These are phyloP conservation scores for Morpho deidamia DNA, from an alignment of 2,888 invertebrate species.

Conservation along the genomic window DNA sequence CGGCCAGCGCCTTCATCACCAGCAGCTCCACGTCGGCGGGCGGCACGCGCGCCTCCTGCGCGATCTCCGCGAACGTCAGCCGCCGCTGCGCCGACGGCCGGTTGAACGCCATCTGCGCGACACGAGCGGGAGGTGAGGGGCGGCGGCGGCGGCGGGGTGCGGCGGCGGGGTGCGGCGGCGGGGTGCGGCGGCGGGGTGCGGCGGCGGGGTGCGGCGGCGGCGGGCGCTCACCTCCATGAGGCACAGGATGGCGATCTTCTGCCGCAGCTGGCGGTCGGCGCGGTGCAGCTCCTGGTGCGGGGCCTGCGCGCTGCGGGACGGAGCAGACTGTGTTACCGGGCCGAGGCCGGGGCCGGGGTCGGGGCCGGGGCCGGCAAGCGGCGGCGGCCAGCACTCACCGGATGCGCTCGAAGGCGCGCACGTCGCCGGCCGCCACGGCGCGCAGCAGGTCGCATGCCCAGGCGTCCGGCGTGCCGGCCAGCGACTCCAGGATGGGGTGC, in stretches of 20 bases:
- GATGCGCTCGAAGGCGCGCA: constrained; percentile 79
- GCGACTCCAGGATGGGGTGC: constrained; percentile 93
- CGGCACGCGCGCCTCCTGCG: constrained; percentile 90
- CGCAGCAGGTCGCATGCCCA: constrained; percentile 93
- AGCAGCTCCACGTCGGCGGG: constrained; percentile 93
- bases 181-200: not conserved
- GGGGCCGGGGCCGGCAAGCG: too few relatives aligned
- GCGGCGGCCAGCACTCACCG: constrained; percentile 22
- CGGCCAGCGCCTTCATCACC: constrained; percentile 98
- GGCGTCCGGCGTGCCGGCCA: constrained; percentile 88
- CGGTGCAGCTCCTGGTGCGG: constrained; percentile 90
- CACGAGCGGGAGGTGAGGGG: too few relatives aligned
- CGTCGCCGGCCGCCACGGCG: constrained; percentile 92
- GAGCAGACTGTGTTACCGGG: too few relatives aligned
- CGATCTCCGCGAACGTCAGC: constrained; percentile 93
- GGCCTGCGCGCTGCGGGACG: constrained; percentile 74
- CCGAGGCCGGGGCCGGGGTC: too few relatives aligned
- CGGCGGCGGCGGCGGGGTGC: too few relatives aligned
- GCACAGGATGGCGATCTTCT: constrained; percentile 96
- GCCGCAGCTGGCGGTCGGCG: constrained; percentile 88
- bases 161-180: not conserved
- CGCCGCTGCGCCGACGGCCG: constrained; percentile 92
- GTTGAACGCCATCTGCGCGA: constrained; percentile 93
- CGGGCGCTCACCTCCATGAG: constrained; percentile 89
- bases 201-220: not conserved